phyloP scores from a whole-genome alignment of 2,113 vertebrate species.

The Carettochelys insculpta region DNA sequence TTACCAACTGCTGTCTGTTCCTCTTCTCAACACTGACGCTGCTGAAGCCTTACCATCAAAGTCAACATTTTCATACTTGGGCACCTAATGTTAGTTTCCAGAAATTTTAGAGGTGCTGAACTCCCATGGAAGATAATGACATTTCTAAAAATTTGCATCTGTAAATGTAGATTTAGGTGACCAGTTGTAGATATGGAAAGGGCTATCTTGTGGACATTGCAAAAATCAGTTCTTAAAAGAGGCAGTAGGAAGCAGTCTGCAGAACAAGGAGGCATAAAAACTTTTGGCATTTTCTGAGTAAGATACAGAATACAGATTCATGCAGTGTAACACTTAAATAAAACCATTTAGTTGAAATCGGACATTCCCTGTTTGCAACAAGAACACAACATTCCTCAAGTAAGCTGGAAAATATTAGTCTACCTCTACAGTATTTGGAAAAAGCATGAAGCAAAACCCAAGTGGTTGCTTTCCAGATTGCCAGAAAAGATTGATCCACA shows the following conservation, averaged over 20 bases:
- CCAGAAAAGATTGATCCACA: fast-evolving
- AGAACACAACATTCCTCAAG: fast-evolving
- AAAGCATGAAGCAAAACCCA: background rate
- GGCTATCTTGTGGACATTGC: constrained; percentile 68
- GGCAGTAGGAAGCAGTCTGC: background rate
- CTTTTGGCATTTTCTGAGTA: fast-evolving
- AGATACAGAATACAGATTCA: background rate
- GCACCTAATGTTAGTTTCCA: background rate
- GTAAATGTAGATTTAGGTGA: constrained; percentile 62
- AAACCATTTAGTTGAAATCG: background rate
- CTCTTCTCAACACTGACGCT: background rate
- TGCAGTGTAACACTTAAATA: background rate
- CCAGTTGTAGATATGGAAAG: constrained; percentile 69
- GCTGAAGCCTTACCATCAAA: background rate
- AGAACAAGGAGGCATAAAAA: background rate
- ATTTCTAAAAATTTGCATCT: background rate
- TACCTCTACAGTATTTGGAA: constrained; percentile 13
- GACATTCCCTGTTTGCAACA: background rate
- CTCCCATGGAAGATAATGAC: constrained; percentile 3
- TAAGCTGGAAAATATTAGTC: background rate
- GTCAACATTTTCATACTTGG: background rate
- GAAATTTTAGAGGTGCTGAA: background rate
- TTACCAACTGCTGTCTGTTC: fast-evolving
- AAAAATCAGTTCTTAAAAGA: background rate
- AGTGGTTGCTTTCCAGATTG: background rate